Conservation (phyloP, 2,888 invertebrate species). For the Polydrusus tereticollis region DNA sequence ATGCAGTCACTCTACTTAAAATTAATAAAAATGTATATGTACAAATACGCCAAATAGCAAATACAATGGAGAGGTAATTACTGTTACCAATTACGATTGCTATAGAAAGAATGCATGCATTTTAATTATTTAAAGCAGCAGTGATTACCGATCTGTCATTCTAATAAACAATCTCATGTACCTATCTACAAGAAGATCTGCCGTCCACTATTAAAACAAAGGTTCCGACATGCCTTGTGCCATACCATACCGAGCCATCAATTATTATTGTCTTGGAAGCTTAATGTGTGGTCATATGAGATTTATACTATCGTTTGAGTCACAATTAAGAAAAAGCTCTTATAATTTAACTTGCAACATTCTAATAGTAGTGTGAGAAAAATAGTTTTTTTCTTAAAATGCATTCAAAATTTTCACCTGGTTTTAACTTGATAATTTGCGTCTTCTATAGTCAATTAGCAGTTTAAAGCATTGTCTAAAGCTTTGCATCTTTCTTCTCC, state of each 20-base stretch:
- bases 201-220: conserved; percentile 36
- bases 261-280: conserved; percentile 39
- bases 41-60: too few species aligned
- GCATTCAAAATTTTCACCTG: too few species aligned
- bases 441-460: too few species aligned
- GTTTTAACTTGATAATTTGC: too few species aligned
- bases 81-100: conserved; percentile 1
- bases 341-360: too few species aligned
- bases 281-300: conserved; percentile 37
- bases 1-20: too few species aligned
- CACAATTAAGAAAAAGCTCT: too few species aligned
- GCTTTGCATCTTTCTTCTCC: too few species aligned
- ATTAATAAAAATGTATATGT: neutral
- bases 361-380: too few species aligned
- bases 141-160: conserved; percentile 35
- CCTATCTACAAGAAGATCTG: conserved; percentile 41
- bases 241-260: conserved; percentile 41
- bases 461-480: too few species aligned
- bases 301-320: neutral
- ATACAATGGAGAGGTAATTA: neutral
- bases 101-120: conserved; percentile 32
- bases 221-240: conserved; percentile 28
- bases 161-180: conserved; percentile 34
- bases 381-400: too few species aligned
- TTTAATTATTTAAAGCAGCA: conserved; percentile 32